Evolutionary conservation across 2,113 vertebrate genomes (phyloP).

Genomic region (Cyprinodon tularosa): DNA sequence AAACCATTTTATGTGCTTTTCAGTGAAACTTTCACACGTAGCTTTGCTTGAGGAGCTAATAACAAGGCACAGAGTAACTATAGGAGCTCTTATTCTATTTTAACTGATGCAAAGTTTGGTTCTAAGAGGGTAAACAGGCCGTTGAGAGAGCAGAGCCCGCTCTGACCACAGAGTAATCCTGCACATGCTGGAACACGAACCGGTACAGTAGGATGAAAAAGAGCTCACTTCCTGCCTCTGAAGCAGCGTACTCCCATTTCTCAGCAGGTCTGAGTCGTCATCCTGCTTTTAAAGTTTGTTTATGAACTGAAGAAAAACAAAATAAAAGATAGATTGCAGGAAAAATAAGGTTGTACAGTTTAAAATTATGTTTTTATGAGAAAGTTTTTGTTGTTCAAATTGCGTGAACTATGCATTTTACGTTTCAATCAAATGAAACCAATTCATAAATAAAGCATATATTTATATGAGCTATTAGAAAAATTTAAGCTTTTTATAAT

Average conservation of each 20-base stretch:
- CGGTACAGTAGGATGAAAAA: slow-evolving; percentile 15
- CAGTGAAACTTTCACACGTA: neutral
- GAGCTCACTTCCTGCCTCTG: slow-evolving; percentile 9
- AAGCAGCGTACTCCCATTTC: neutral
- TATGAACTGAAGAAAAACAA: neutral
- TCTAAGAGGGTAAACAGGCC: slow-evolving; percentile 43
- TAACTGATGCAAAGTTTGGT: slow-evolving; percentile 42
- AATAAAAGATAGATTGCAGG: neutral
- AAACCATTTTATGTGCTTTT: slow-evolving; percentile 9
- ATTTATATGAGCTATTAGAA: too few relatives aligned
- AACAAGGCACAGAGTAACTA: slow-evolving; percentile 33
- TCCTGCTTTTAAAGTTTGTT: slow-evolving; percentile 11
- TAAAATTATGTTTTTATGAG: neutral
- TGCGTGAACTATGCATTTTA: too few relatives aligned
- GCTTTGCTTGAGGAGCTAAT: slow-evolving; percentile 17
- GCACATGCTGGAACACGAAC: slow-evolving; percentile 57
- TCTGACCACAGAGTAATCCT: slow-evolving; percentile 42
- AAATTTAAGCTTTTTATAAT: too few relatives aligned
- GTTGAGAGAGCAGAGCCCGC: slow-evolving; percentile 43
- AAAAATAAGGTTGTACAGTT: neutral
- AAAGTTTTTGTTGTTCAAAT: too few relatives aligned
- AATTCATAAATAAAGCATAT: too few relatives aligned
- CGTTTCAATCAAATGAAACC: too few relatives aligned
- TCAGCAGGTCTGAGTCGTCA: slow-evolving; percentile 20
- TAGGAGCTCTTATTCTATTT: slow-evolving; percentile 16